Evolutionary conservation across 2,888 invertebrate genomes (phyloP), one percentile per base, ranked within the genome.

Genomic region (Drosophila macrospina): DNA sequence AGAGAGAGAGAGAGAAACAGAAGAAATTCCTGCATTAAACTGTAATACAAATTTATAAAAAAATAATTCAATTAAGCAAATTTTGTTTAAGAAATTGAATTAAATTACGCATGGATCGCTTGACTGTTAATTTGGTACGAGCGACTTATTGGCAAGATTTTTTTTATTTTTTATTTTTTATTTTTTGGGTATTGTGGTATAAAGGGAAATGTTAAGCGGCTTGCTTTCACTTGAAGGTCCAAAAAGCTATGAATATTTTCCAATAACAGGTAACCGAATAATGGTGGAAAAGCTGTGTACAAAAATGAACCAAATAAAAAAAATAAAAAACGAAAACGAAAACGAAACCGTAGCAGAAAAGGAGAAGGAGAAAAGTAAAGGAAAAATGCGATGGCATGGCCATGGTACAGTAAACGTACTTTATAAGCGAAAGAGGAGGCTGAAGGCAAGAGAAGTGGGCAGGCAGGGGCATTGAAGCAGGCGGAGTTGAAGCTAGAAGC

Each of bases 191-290:
- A 15, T 6, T 24, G 15, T 5, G 16, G n/a, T 11, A 15, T 13
- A 26, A 50, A 15, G 5, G n/a, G 11, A 16, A 15, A 69, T 16
- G 20, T 42, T 50, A 61, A 68, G 69, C 69, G 51, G 61, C 50
- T 61, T 62, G 50, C 57, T 41, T 39, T 28, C 44, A 30, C 50
- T 42, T 59, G 48, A 59, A 37, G 52, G 59, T 64, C 15, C 45
- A 47, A 11, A 30, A 45, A 28, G 62, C 71, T 50, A 65, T 64
- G 64, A 60, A 71, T 64, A 71, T 69, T 69, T 69, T 55, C 41
- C 64, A 64, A 69, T 70, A 68, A 44, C 41, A 57, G 59, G 47
- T 45, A 56, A 37, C 39, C 52, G 52, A 66, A 24, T 24, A 37
- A 44, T 52, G 41, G 44, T 44, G 54, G 37, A 54, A 54, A 66